Percentiles rank a stretch among this genome's conserved stretches.
Conservation (phyloP, 2,888 invertebrate genomes). For the Tromatobia lineatoria region DNA sequence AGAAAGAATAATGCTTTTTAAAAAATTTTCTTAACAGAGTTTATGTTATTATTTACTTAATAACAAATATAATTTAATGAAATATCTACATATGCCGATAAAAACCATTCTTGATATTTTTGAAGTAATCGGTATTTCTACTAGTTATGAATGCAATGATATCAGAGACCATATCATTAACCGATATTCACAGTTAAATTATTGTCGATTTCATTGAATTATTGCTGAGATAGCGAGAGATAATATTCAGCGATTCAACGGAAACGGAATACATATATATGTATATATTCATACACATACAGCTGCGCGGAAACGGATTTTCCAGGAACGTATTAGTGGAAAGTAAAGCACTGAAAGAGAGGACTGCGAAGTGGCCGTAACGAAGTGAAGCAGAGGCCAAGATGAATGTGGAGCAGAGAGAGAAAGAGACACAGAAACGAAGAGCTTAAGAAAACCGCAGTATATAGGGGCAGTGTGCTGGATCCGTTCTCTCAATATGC, state of each 20-base stretch:
- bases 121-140: neutral
- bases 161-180: constrained; percentile 15
- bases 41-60: no score
- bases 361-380: constrained; percentile 74
- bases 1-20: no score
- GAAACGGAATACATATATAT: neutral
- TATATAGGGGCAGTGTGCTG: constrained; percentile 52
- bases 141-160: neutral
- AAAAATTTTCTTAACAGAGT: no score
- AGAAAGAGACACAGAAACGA: constrained; percentile 66
- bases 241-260: constrained; percentile 38
- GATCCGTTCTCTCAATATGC: constrained; percentile 80
- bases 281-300: neutral
- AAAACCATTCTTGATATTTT: neutral
- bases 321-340: constrained; percentile 48
- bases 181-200: constrained; percentile 39
- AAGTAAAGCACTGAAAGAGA: constrained; percentile 48
- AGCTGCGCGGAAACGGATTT: constrained; percentile 18
- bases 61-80: no score
- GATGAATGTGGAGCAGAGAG: constrained; percentile 78
- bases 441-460: constrained; percentile 78
- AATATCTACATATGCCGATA: no score
- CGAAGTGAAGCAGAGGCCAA: constrained; percentile 71
- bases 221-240: constrained; percentile 30
- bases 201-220: constrained; percentile 21